Conservation (phyloP, 2,888 invertebrate species). For the Himalopsyche japonica region DNA sequence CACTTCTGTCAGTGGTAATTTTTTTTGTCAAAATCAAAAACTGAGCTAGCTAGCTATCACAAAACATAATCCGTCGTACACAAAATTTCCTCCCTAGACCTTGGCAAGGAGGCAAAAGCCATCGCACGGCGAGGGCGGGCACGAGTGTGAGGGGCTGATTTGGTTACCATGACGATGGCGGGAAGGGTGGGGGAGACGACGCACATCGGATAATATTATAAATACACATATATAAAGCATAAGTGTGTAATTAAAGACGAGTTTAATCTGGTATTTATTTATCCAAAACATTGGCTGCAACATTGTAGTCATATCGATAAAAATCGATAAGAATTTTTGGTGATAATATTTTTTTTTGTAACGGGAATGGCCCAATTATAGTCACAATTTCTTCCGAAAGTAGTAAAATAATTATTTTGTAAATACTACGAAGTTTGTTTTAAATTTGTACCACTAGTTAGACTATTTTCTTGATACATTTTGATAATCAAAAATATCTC, state of each 20-base stretch:
- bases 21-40: no score
- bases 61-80: neutral
- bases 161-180: constrained; percentile 26
- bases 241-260: neutral
- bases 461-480: no score
- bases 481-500: no score
- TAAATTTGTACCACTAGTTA: no score
- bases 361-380: no score
- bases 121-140: constrained; percentile 28
- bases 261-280: neutral
- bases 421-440: no score
- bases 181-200: constrained; percentile 44
- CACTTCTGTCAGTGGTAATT: no score
- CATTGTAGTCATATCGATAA: no score
- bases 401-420: no score
- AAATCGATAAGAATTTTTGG: no score
- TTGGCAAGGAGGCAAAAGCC: constrained; percentile 24
- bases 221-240: constrained; percentile 29
- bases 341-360: no score
- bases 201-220: constrained; percentile 35
- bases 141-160: constrained; percentile 32
- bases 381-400: no score
- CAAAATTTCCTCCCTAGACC: neutral
- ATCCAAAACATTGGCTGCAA: neutral
- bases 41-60: neutral